Evolutionary conservation across 2,888 invertebrate genomes (phyloP).

Genomic region (Bimastos eiseni): DNA sequence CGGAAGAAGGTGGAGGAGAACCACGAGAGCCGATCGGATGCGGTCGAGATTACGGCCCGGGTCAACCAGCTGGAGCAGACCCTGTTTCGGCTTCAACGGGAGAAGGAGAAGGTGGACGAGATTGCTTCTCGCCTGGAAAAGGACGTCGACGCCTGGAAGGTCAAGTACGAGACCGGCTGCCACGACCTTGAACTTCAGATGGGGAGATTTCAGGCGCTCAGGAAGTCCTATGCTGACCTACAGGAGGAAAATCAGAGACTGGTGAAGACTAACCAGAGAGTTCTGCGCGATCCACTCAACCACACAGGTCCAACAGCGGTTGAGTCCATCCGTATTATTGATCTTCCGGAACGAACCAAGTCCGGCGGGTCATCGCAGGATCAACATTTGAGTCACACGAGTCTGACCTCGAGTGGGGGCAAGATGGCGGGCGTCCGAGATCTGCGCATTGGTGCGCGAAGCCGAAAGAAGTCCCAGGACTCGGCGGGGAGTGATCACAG

Average conservation of each 20-base stretch:
- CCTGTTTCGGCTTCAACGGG: neutral
- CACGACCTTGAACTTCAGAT: conserved; percentile 16
- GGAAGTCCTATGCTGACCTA: neutral
- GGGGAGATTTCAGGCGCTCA: neutral
- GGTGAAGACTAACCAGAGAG: neutral
- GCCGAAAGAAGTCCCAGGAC: conserved; percentile 16
- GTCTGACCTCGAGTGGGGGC: neutral
- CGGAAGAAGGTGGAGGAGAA: neutral
- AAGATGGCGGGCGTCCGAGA: neutral
- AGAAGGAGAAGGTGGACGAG: neutral
- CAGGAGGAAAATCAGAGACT: neutral
- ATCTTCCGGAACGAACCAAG: neutral
- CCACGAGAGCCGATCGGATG: neutral
- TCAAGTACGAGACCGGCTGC: neutral
- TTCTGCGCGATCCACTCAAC: neutral
- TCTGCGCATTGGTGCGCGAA: neutral
- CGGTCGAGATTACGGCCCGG: neutral
- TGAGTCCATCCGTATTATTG: neutral
- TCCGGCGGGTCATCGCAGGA: neutral
- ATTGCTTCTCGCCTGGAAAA: neutral
- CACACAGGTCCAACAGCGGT: neutral
- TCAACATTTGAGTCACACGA: neutral
- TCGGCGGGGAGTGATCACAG: neutral
- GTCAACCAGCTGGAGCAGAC: neutral
- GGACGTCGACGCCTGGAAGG: neutral